A percentile compares a stretch with the other conserved stretches of the same genome.
These are phyloP conservation scores for Ethmia dodecea DNA, from an alignment of 2,888 invertebrate species.

Conservation along the genomic window DNA sequence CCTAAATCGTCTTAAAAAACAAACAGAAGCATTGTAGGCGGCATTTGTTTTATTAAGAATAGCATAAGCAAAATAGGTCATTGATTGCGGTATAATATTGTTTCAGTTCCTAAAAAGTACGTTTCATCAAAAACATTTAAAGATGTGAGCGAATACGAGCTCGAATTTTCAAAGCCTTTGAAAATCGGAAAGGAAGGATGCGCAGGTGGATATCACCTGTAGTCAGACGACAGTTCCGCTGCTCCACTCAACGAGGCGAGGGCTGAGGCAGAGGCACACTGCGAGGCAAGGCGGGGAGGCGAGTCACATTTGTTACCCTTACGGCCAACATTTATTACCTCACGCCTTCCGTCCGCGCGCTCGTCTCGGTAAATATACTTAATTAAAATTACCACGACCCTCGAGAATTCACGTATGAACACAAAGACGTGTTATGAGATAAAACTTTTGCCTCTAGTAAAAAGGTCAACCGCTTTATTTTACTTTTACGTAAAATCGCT, in stretches of 20 bases:
- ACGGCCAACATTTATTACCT: conserved; percentile 60
- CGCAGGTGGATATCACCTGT: conserved; percentile 53
- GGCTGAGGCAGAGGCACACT: conserved; percentile 10
- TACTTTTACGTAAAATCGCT: conserved; percentile 15
- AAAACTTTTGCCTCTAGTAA: conserved; percentile 33
- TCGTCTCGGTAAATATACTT: conserved; percentile 63
- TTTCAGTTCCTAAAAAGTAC: too few relatives aligned
- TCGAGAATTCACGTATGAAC: conserved; percentile 42
- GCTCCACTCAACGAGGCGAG: conserved; percentile 5
- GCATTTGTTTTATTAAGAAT: too few relatives aligned
- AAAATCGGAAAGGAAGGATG: conserved; percentile 48
- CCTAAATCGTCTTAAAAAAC: too few relatives aligned
- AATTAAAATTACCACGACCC: conserved; percentile 68
- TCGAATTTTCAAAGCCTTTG: conserved; percentile 33
- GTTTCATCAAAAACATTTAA: too few relatives aligned
- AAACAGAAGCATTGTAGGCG: too few relatives aligned
- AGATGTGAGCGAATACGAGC: too few relatives aligned
- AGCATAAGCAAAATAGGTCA: too few relatives aligned
- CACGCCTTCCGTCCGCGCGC: conserved; percentile 38
- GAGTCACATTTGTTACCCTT: conserved; percentile 61
- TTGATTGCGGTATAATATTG: too few relatives aligned
- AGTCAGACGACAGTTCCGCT: conserved; percentile 25
- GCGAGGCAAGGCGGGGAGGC: conserved; percentile 14
- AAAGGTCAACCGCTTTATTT: conserved; percentile 23
- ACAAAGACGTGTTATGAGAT: conserved; percentile 45